phyloP scores from a whole-genome alignment of 2,888 invertebrate species.

The Lymantria monacha region DNA sequence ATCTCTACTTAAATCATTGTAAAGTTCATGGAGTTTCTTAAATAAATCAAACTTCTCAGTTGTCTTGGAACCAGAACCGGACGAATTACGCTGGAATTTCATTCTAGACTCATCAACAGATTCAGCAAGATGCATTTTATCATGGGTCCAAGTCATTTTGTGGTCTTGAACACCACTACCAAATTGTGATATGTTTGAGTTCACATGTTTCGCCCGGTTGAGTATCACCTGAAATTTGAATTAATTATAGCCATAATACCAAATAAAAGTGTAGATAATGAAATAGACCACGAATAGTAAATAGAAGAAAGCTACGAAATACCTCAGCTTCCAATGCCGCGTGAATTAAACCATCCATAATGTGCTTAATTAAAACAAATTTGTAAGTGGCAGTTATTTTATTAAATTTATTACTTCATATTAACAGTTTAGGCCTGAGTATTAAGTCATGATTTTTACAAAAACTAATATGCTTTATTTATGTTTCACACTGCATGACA shows the following conservation, averaged over 20 bases:
- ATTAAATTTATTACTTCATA: constrained; percentile 71
- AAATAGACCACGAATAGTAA: constrained; percentile 38
- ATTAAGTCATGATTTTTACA: constrained; percentile 80
- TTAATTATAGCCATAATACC: constrained; percentile 18
- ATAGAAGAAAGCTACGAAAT: constrained; percentile 59
- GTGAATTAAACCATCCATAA: constrained; percentile 83
- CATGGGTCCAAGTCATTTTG: constrained; percentile 81
- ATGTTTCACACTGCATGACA: constrained; percentile 81
- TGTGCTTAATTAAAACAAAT: constrained; percentile 77
- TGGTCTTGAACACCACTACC: constrained; percentile 75
- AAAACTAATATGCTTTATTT: constrained; percentile 80
- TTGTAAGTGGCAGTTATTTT: constrained; percentile 67
- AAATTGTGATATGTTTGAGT: constrained; percentile 70
- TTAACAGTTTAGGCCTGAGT: constrained; percentile 68
- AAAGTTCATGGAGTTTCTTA: constrained; percentile 76
- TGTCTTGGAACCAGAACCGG: constrained; percentile 58
- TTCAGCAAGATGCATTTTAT: constrained; percentile 76
- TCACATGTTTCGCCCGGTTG: constrained; percentile 78
- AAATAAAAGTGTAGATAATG: constrained; percentile 17
- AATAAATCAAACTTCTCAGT: constrained; percentile 76
- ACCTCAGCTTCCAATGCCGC: constrained; percentile 82
- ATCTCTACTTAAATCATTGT: constrained; percentile 73
- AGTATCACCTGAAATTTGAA: constrained; percentile 69
- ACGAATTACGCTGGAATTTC: constrained; percentile 72
- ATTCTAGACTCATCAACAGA: constrained; percentile 75